Conservation (phyloP, 2,888 invertebrate genomes). For the Diadromus collaris region DNA sequence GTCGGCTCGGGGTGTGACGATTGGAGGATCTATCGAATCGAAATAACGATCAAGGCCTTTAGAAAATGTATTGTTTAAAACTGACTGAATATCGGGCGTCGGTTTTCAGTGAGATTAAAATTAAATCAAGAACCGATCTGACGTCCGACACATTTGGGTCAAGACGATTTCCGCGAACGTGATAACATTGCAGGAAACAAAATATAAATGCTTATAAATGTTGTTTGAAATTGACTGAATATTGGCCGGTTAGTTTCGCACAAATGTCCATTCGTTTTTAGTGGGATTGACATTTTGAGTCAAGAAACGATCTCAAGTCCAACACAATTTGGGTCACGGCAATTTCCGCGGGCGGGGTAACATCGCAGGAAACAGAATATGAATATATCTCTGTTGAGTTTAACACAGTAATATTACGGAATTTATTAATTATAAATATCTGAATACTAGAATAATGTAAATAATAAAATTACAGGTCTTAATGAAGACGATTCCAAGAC, state of each 20-base stretch:
- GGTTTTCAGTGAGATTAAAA: background rate
- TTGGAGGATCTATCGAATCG: background rate
- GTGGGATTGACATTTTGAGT: too few relatives aligned
- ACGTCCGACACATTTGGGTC: too few relatives aligned
- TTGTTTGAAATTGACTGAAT: too few relatives aligned
- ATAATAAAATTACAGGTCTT: constrained; percentile 14
- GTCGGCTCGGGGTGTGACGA: too few relatives aligned
- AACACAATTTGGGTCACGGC: background rate
- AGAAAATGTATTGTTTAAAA: background rate
- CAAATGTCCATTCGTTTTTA: too few relatives aligned
- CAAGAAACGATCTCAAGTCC: too few relatives aligned
- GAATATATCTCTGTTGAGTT: background rate
- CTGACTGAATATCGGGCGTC: background rate
- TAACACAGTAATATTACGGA: background rate
- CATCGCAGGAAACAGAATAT: background rate
- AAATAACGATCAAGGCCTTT: background rate
- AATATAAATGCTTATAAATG: too few relatives aligned
- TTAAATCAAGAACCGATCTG: too few relatives aligned
- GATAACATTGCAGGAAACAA: too few relatives aligned
- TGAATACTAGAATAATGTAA: constrained; percentile 28
- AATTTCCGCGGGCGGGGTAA: background rate
- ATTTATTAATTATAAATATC: background rate
- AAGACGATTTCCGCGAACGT: too few relatives aligned
- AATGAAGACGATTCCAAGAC: constrained; percentile 4
- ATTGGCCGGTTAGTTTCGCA: too few relatives aligned